Evolutionary conservation across 2,888 invertebrate species (phyloP), one percentile per base, ranked within the genome.

Genomic region (Parasteatoda lunata): DNA sequence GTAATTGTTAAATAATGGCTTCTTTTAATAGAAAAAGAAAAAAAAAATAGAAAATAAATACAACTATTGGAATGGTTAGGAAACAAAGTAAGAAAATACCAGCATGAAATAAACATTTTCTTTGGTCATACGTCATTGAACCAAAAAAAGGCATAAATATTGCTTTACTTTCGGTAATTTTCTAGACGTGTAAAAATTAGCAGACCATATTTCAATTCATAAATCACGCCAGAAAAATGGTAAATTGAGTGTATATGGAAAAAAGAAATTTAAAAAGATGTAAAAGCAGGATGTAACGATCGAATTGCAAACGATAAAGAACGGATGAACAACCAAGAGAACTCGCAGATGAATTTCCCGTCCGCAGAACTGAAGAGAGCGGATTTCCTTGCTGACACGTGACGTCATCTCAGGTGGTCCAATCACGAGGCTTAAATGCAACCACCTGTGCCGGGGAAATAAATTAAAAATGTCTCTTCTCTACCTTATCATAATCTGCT

Each of bases 401-500:
- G 85, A 86, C 52, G 85, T 80, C 85, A 80, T 72, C 59, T 47
- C 85, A 86, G 85, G 85, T 86, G 85, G 68, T 51, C 85, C 85
- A 80, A 86, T 86, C 72, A 80, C 48, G 75, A 66, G 66, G 15
- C 75, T 15, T 45, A 15, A 71, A 65, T 47, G 54, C 78, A 84
- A 78, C 77, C 85, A 86, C 85, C 80, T 86, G 85, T 80, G 77
- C 15, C 11, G 48, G 48, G 59, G 15, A 15, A 78, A 68, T 45
- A 47, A 59, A 75, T 59, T 73, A 59, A 59, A 30, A 59, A 59
- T 59, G 59, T 59, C 59, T 59, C 11, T n/a, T n/a, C 59, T n/a
- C 11, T 4, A 13, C n/a, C 59, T 59, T 59, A 59, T 59, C 59
- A 59, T 59, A n/a, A 59, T 59, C n/a, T 59, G 59, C 59, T 59